phyloP scores from a whole-genome alignment of 2,113 vertebrate species.

The Natator depressus region DNA sequence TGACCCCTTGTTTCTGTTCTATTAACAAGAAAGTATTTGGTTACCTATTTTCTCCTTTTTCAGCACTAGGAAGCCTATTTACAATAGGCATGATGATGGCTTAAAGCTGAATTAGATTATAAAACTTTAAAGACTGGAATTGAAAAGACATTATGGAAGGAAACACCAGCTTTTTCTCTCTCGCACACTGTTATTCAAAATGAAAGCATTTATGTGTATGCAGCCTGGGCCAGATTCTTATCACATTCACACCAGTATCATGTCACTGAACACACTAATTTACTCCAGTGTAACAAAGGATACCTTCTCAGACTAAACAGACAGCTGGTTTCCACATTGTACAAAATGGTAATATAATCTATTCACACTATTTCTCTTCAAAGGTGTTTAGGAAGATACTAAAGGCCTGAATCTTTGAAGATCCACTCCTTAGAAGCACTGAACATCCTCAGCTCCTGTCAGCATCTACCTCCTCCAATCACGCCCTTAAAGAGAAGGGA shows the following conservation, averaged over 20 bases:
- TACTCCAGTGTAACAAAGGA: neutral
- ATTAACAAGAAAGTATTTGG: neutral
- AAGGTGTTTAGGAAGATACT: neutral
- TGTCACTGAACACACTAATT: neutral
- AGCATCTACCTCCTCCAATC: no score
- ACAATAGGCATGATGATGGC: neutral
- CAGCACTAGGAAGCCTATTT: neutral
- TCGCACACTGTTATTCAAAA: neutral
- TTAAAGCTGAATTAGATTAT: neutral
- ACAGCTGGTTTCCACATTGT: neutral
- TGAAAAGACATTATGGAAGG: neutral
- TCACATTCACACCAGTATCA: neutral
- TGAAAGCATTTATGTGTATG: neutral
- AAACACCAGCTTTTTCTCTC: neutral
- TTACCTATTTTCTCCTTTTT: neutral
- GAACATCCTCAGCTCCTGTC: neutral
- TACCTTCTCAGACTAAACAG: neutral
- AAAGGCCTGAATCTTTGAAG: neutral
- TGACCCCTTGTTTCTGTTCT: neutral
- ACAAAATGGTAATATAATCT: neutral
- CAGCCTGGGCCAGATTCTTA: neutral
- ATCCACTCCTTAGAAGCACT: neutral
- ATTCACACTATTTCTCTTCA: neutral
- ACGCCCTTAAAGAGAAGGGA: neutral
- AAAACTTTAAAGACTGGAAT: neutral